A percentile compares a stretch with the other conserved stretches of the same genome.
Conservation (phyloP, 2,888 invertebrate species). For the Tinea pellionella region DNA sequence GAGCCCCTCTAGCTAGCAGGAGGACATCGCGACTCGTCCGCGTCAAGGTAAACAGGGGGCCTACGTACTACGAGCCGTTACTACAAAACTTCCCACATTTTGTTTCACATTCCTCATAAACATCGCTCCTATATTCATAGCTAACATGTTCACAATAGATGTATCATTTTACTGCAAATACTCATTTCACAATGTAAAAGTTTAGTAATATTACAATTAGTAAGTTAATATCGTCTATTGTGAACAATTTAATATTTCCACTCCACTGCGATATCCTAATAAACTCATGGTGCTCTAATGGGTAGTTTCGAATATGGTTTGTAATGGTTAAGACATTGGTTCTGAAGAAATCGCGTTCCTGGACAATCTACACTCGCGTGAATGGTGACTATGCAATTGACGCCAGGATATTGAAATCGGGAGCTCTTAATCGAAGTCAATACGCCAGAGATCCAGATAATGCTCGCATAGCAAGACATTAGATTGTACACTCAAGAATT, state of each 20-base stretch:
- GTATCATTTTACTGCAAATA: too few species aligned
- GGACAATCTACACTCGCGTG: too few species aligned
- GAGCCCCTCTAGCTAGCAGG: not conserved
- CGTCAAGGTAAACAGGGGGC: constrained; percentile 44
- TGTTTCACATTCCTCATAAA: not conserved
- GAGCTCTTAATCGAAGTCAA: too few species aligned
- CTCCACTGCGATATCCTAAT: not conserved
- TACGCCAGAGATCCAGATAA: too few species aligned
- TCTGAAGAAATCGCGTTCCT: not conserved
- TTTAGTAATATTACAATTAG: not conserved
- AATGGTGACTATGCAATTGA: too few species aligned
- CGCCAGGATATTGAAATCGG: too few species aligned
- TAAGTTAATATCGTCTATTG: not conserved
- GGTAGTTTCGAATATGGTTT: not conserved
- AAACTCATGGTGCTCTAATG: not conserved
- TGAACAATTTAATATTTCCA: not conserved
- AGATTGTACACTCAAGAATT: too few species aligned
- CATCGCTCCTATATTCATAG: not conserved
- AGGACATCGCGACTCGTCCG: constrained; percentile 17
- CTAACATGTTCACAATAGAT: not conserved
- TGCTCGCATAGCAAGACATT: too few species aligned
- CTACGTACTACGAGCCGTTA: not conserved
- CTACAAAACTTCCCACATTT: not conserved
- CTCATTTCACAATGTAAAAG: not conserved
- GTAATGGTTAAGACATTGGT: not conserved